These are phyloP conservation scores for Stenolophus ochropezus DNA, from an alignment of 2,888 invertebrate genomes.

Conservation along the genomic window DNA sequence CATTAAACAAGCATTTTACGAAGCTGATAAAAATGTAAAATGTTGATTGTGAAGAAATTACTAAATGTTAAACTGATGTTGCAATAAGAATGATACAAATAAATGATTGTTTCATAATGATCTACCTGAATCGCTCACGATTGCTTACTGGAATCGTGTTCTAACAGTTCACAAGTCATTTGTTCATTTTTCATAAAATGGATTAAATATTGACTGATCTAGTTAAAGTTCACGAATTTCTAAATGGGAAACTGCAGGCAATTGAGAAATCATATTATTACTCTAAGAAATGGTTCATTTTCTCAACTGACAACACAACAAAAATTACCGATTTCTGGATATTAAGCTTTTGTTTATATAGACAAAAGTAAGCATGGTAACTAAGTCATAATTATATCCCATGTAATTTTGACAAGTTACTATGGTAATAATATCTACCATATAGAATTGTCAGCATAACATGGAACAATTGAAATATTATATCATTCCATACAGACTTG, in stretches of 20 bases:
- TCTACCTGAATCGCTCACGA: conserved; percentile 26
- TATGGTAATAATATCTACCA: no score
- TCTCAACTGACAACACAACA: no score
- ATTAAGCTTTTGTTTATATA: no score
- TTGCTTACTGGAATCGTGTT: conserved; percentile 11
- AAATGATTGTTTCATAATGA: conserved; percentile 41
- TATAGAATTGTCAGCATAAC: no score
- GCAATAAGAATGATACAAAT: conserved; percentile 34
- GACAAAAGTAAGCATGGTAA: no score
- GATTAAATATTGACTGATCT: conserved; percentile 2
- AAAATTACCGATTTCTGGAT: no score
- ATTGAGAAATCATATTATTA: neutral
- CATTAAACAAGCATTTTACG: conserved; percentile 18
- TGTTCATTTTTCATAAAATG: conserved; percentile 23
- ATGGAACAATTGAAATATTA: no score
- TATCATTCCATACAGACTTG: no score
- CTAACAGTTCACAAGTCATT: conserved; percentile 12
- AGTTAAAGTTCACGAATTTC: conserved; percentile 31
- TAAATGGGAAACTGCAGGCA: neutral
- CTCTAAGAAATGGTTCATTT: neutral
- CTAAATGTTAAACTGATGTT: conserved; percentile 17
- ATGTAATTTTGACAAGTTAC: no score
- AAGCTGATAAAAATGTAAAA: conserved; percentile 19
- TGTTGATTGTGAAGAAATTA: conserved; percentile 37
- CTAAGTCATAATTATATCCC: no score